Evolutionary conservation across 2,888 invertebrate species (phyloP).

Genomic region (Lasioglossum marginatum): DNA sequence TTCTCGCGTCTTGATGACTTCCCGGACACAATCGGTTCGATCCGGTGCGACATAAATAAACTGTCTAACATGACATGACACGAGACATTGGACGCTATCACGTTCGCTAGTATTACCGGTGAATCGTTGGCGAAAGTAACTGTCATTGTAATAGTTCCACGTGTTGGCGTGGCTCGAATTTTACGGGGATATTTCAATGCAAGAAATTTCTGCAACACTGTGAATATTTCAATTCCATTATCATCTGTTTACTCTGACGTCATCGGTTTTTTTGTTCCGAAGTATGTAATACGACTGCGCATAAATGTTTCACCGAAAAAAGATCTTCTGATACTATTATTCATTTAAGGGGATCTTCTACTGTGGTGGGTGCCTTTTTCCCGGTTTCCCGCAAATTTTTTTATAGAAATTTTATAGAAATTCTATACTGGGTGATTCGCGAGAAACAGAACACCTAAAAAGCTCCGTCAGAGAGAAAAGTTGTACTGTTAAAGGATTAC

Average conservation of each 20-base stretch:
- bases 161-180: slow-evolving; percentile 55
- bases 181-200: slow-evolving; percentile 19
- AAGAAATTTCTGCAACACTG: not conserved
- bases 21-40: slow-evolving; percentile 33
- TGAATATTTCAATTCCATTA: not conserved
- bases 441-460: too few species aligned
- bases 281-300: not conserved
- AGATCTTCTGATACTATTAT: too few species aligned
- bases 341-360: too few species aligned
- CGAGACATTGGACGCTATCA: slow-evolving; percentile 37
- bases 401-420: too few species aligned
- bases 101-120: slow-evolving; percentile 39
- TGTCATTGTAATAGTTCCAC: slow-evolving; percentile 53
- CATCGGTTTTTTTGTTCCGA: not conserved
- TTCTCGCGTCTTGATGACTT: slow-evolving; percentile 43
- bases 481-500: too few species aligned
- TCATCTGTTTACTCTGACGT: not conserved
- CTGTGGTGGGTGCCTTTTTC: too few species aligned
- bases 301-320: too few species aligned
- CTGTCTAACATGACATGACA: slow-evolving; percentile 8
- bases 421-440: too few species aligned
- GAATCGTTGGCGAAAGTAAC: slow-evolving; percentile 60
- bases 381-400: too few species aligned
- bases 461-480: too few species aligned
- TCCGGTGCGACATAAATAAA: slow-evolving; percentile 20